Conservation (phyloP, 2,888 invertebrate genomes). For the Lithophane socia region DNA sequence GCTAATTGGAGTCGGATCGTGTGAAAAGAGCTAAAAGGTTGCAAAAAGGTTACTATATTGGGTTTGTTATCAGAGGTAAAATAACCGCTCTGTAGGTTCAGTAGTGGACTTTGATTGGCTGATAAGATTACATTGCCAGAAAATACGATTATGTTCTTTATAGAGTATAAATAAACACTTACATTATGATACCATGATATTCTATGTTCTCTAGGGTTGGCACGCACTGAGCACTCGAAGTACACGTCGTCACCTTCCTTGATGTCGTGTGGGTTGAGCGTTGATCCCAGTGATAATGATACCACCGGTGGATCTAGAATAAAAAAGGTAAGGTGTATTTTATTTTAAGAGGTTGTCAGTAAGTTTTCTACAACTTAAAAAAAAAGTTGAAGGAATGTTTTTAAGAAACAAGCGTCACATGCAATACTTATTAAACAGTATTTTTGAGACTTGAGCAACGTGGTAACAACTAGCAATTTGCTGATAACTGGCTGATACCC, state of each 20-base stretch:
- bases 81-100: no score
- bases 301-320: slow-evolving; percentile 95
- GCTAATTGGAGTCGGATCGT: no score
- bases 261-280: slow-evolving; percentile 96
- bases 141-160: not conserved
- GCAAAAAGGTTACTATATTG: no score
- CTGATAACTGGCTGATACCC: not conserved
- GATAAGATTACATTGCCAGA: not conserved
- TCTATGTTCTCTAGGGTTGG: slow-evolving; percentile 96
- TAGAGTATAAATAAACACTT: slow-evolving; percentile 83
- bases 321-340: slow-evolving; percentile 3
- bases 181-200: slow-evolving; percentile 97
- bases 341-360: no score
- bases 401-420: not conserved
- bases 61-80: no score
- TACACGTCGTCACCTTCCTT: slow-evolving; percentile 98
- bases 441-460: not conserved
- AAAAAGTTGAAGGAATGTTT: not conserved
- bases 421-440: not conserved
- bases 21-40: no score
- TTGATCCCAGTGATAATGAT: slow-evolving; percentile 95
- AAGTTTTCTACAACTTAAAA: no score
- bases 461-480: not conserved
- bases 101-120: no score
- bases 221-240: slow-evolving; percentile 96